Conservation (phyloP, 1,140 invertebrate species). For the Pachyrhynchus sulphureomaculatus region DNA sequence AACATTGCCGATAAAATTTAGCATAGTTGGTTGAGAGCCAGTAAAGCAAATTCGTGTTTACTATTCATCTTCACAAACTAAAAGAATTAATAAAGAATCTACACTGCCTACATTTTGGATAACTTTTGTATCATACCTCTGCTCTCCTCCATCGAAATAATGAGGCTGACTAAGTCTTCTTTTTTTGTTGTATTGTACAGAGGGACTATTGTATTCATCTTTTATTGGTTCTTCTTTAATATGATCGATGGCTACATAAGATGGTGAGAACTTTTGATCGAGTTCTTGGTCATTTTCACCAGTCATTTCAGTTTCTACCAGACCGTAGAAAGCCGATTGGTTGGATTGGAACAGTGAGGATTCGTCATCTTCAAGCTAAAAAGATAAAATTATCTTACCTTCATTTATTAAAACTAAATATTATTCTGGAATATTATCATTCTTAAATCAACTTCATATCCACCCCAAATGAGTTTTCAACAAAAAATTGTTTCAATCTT, state of each 20-base stretch:
- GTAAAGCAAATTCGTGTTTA: too few species aligned
- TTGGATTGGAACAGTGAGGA: background rate
- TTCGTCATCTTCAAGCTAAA: conserved; percentile 5
- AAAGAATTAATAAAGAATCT: too few species aligned
- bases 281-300: background rate
- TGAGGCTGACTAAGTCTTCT: background rate
- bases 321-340: background rate
- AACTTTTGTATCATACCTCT: too few species aligned
- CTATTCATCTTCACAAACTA: too few species aligned
- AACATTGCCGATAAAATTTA: too few species aligned
- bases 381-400: background rate
- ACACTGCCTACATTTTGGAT: too few species aligned
- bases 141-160: background rate
- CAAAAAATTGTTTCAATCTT: too few species aligned
- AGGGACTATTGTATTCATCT: background rate
- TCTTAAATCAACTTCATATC: too few species aligned
- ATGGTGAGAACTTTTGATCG: background rate
- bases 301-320: conserved; percentile 16
- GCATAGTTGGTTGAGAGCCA: too few species aligned
- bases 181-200: background rate
- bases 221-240: conserved; percentile 7
- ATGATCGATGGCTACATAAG: background rate
- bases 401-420: too few species aligned
- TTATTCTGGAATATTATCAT: background rate
- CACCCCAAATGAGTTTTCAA: too few species aligned